Evolutionary conservation across 2,888 invertebrate species (phyloP).

Genomic region (Brachyptera putata): DNA sequence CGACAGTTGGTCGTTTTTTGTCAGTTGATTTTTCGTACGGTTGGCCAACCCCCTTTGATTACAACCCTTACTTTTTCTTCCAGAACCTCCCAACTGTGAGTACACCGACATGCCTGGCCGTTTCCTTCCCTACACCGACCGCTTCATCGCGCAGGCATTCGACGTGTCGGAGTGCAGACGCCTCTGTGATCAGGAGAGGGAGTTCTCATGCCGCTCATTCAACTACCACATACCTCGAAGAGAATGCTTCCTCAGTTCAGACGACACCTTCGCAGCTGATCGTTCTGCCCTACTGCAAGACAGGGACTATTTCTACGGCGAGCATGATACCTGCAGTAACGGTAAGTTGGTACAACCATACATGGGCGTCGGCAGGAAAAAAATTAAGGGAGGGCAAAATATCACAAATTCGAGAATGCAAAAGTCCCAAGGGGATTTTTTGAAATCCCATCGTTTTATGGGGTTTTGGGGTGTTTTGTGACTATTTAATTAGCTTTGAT

Average conservation of each 20-base stretch:
- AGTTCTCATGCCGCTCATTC: slow-evolving; percentile 44
- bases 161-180: slow-evolving; percentile 44
- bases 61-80: not conserved
- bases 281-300: slow-evolving; percentile 40
- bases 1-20: no score
- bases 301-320: slow-evolving; percentile 45
- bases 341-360: no score
- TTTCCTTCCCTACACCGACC: slow-evolving; percentile 45
- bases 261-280: slow-evolving; percentile 43
- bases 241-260: slow-evolving; percentile 45
- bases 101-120: slow-evolving; percentile 44
- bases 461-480: no score
- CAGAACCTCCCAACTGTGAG: slow-evolving; percentile 46
- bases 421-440: no score
- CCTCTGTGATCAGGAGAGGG: slow-evolving; percentile 44
- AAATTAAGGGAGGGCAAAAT: no score
- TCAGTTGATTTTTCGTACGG: no score
- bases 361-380: no score
- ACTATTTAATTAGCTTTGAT: no score
- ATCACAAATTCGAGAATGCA: no score
- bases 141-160: slow-evolving; percentile 41
- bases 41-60: not conserved
- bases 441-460: no score
- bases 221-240: slow-evolving; percentile 40
- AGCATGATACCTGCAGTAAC: slow-evolving; percentile 45